A percentile compares a stretch with the other conserved stretches of the same genome.
These are phyloP conservation scores for Protaetia brevitarsis DNA, from an alignment of 1,140 invertebrate genomes.

Conservation along the genomic window DNA sequence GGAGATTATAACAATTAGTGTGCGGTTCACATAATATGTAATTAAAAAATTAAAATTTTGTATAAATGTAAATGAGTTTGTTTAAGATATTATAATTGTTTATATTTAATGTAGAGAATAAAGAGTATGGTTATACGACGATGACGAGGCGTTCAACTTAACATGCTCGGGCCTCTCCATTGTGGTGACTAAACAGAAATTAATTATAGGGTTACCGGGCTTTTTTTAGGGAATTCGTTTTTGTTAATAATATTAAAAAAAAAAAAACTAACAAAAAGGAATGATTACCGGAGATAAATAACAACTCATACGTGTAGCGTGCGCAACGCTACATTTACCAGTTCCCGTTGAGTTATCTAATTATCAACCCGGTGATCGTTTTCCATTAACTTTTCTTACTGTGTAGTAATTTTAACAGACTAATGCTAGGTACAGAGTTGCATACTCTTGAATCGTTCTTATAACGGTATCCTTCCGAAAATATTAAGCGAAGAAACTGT, in stretches of 20 bases:
- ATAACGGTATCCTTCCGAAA: no score
- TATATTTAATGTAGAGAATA: constrained; percentile 6
- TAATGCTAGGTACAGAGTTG: no score
- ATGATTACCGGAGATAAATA: not conserved
- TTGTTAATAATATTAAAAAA: not conserved
- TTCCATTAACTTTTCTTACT: not conserved
- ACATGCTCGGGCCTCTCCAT: not conserved
- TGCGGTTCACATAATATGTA: constrained; percentile 22
- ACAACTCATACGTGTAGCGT: not conserved
- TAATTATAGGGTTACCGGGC: not conserved
- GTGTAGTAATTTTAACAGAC: not conserved
- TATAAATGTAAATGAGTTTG: constrained; percentile 23
- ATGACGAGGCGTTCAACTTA: not conserved
- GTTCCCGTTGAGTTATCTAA: not conserved
- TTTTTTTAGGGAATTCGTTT: not conserved
- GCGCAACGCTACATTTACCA: not conserved
- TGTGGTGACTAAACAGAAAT: constrained; percentile 14
- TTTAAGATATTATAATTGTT: constrained; percentile 21
- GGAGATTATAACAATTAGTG: constrained; percentile 23
- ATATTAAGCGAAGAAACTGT: no score
- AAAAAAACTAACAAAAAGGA: not conserved
- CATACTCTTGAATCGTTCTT: no score
- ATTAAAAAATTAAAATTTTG: constrained; percentile 27
- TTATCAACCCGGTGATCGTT: not conserved
- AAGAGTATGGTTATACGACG: not conserved